Evolutionary conservation across 64 coral and sea anemone species (phyloP), one percentile per base, ranked within the genome.

Genomic region (Montipora sp.): DNA sequence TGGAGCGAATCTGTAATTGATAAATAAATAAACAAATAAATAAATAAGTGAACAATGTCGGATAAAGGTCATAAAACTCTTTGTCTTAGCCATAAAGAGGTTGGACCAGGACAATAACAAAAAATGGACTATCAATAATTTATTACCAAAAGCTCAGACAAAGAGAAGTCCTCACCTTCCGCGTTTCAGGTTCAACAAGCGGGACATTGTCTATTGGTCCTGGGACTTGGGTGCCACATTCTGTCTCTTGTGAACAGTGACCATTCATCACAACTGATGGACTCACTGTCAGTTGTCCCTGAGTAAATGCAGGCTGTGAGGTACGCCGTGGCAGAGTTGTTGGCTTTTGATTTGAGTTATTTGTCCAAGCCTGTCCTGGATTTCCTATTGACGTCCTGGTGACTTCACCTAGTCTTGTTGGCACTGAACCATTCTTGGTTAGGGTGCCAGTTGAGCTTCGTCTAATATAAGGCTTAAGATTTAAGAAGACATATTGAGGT

Each of bases 391-490:
- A 75, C 18, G 51, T 36, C 36, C 79, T 80, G 47, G 66, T 21
- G 44, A 90, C 91, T 87, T 96, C 89, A 44, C 77, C 80, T 51
- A 90, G 81, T 86, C 90, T 94, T 68, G 86, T 78, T 50, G 97
- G 89, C 20, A 96, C 10, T 13, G 80, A 73, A 80, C 97, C 97
- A 92, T 98, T 98, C 18, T 77, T 95, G 21, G 79, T 87, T 7
- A 98, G 80, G 15, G 92, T 92, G 69, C 97, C 94, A 16, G 97
- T 98, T 48, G 97, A 98, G 8, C 89, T 96, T 80, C 97, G 71
- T 67, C 97, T 93, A 19, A 92, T 83, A 5, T 84, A 63, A 66
- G 85, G 51, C 97, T 98, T 87, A 14, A 83, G 47, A 59, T 49
- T 73, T 44, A 71, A 75, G 13, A 49, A 23, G 69, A 13, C 8